Conservation (phyloP, 2,888 invertebrate species). For the Chironomus riparius region DNA sequence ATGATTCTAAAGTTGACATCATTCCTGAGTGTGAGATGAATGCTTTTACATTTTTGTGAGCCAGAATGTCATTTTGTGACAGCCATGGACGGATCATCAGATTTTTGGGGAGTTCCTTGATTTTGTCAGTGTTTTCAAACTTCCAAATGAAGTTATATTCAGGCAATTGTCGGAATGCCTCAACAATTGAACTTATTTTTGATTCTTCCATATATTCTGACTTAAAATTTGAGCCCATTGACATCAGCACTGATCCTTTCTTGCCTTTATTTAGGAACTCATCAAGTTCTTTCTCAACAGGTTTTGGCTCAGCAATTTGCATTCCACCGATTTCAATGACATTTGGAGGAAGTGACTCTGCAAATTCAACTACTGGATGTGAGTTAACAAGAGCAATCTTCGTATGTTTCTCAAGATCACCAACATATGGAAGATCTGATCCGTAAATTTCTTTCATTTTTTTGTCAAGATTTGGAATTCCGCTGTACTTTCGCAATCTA, state of each 20-base stretch:
- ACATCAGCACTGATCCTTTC: slow-evolving; percentile 27
- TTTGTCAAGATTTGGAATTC: background rate
- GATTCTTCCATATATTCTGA: background rate
- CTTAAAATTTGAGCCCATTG: slow-evolving; percentile 27
- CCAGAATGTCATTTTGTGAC: slow-evolving; percentile 45
- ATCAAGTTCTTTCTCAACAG: slow-evolving; percentile 29
- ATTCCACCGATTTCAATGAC: slow-evolving; percentile 29
- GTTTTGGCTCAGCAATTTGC: slow-evolving; percentile 28
- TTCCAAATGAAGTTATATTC: slow-evolving; percentile 28
- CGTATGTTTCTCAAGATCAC: background rate
- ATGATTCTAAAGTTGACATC: slow-evolving; percentile 23
- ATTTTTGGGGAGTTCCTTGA: slow-evolving; percentile 35
- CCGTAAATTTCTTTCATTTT: slow-evolving; percentile 12
- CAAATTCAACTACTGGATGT: slow-evolving; percentile 25
- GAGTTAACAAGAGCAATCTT: slow-evolving; percentile 27
- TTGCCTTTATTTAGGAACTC: slow-evolving; percentile 28
- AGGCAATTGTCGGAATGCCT: slow-evolving; percentile 16
- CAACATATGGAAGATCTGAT: background rate
- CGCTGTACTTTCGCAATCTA: background rate
- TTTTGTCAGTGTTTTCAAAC: slow-evolving; percentile 29
- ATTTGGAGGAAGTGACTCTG: slow-evolving; percentile 28
- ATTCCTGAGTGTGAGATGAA: slow-evolving; percentile 29
- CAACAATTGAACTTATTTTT: slow-evolving; percentile 9
- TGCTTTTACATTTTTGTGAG: slow-evolving; percentile 16
- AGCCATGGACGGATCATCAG: slow-evolving; percentile 43